Conservation (phyloP, 2,113 vertebrate genomes). For the Mustela nigripes region DNA sequence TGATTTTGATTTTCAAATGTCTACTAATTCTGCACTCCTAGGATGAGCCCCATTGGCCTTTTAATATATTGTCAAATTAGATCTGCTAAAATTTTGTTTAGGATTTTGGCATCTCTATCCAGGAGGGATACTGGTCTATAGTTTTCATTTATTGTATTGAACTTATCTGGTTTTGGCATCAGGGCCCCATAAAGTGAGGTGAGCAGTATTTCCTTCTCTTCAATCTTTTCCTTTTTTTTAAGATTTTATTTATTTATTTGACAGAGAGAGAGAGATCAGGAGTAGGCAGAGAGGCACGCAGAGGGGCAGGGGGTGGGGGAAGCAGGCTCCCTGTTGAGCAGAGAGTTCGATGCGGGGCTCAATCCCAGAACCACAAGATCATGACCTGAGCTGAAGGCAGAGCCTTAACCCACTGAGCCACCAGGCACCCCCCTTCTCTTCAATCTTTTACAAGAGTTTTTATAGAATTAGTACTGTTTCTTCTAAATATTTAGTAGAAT, state of each 20-base stretch:
- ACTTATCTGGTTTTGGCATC: background rate
- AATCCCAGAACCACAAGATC: too few relatives aligned
- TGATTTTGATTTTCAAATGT: conserved; percentile 46
- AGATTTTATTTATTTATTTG: too few relatives aligned
- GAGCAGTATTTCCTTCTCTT: conserved; percentile 6
- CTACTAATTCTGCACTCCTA: background rate
- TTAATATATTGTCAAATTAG: background rate
- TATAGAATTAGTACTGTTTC: conserved; percentile 28
- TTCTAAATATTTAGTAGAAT: background rate
- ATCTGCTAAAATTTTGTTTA: conserved; percentile 38
- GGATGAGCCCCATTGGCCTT: background rate
- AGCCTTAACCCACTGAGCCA: too few relatives aligned
- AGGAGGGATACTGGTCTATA: background rate
- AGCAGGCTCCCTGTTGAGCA: too few relatives aligned
- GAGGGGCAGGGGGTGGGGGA: too few relatives aligned
- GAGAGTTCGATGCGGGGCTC: too few relatives aligned
- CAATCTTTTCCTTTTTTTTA: background rate
- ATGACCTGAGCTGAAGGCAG: too few relatives aligned
- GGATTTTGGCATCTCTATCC: conserved; percentile 2
- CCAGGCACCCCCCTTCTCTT: background rate
- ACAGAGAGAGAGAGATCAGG: too few relatives aligned
- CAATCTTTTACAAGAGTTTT: background rate
- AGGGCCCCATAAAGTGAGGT: background rate
- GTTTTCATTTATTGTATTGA: conserved; percentile 37
- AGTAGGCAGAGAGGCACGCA: too few relatives aligned